A percentile compares a stretch with the other conserved stretches of the same genome.
These are phyloP conservation scores for Psilopogon haemacephalus DNA, from an alignment of 2,113 vertebrate species.

Conservation along the genomic window DNA sequence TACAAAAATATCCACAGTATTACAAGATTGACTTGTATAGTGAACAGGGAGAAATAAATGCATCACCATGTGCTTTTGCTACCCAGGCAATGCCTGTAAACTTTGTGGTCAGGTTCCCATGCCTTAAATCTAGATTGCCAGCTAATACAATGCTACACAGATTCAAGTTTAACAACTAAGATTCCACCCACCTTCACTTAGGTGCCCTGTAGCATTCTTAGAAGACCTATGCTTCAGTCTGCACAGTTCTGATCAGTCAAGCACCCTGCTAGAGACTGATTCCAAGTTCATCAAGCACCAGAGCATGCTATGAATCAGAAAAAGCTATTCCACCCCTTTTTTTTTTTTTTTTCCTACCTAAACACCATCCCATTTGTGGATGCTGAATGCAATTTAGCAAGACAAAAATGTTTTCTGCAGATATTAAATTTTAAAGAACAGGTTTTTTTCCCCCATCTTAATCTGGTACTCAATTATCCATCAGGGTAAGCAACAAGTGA, in stretches of 20 bases:
- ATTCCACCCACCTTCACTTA: background rate
- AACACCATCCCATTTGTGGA: background rate
- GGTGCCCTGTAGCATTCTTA: background rate
- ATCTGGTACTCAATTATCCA: constrained; percentile 1
- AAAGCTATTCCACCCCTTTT: background rate
- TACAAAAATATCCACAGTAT: background rate
- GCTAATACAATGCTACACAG: background rate
- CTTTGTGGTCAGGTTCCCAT: background rate
- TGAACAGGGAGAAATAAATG: background rate
- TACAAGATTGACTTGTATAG: background rate
- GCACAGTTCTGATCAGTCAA: background rate
- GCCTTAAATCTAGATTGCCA: background rate
- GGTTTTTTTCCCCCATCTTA: background rate
- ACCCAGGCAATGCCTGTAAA: background rate
- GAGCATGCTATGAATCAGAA: background rate
- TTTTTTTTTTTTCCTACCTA: background rate
- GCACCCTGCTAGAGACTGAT: background rate
- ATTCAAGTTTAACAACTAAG: background rate
- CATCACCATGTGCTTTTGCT: background rate
- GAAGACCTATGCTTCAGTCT: background rate
- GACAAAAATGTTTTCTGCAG: background rate
- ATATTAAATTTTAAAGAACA: background rate
- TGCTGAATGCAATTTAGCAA: background rate
- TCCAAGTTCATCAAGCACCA: background rate
- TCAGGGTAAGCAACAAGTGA: constrained; percentile 21